These are phyloP conservation scores for Diprion similis DNA, from an alignment of 1,140 invertebrate species.

Conservation along the genomic window DNA sequence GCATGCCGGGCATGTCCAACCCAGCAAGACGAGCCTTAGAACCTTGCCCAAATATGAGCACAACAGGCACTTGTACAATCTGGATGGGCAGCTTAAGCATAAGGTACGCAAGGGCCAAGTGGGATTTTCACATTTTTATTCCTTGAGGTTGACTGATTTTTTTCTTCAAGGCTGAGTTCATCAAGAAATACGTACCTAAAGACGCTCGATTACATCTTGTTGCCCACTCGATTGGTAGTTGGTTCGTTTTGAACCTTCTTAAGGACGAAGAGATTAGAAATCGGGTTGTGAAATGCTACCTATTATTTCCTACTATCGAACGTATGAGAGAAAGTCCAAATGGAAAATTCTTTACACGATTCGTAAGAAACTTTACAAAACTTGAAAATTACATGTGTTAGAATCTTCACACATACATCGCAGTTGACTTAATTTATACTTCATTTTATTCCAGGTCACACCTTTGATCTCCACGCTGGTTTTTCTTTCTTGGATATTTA, in stretches of 20 bases:
- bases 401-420: constrained; percentile 14
- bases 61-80: constrained; percentile 67
- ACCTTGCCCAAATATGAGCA: constrained; percentile 58
- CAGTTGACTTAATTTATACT: constrained; percentile 16
- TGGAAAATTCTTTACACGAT: constrained; percentile 67
- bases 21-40: constrained; percentile 53
- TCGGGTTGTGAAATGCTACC: constrained; percentile 66
- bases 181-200: constrained; percentile 73
- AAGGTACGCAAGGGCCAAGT: constrained; percentile 60
- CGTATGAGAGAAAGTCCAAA: constrained; percentile 75
- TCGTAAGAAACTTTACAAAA: constrained; percentile 48
- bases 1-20: constrained; percentile 74
- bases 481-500: constrained; percentile 66
- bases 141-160: constrained; percentile 24
- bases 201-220: constrained; percentile 75
- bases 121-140: constrained; percentile 7
- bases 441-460: constrained; percentile 41
- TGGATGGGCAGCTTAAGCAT: constrained; percentile 81
- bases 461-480: constrained; percentile 64
- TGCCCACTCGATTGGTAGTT: constrained; percentile 86
- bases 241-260: constrained; percentile 79
- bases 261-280: constrained; percentile 62
- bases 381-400: constrained; percentile 19
- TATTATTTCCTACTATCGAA: constrained; percentile 86
- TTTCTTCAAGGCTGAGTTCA: constrained; percentile 68